Conservation (phyloP, 2,113 vertebrate genomes). For the Tangachromis dhanisi region DNA sequence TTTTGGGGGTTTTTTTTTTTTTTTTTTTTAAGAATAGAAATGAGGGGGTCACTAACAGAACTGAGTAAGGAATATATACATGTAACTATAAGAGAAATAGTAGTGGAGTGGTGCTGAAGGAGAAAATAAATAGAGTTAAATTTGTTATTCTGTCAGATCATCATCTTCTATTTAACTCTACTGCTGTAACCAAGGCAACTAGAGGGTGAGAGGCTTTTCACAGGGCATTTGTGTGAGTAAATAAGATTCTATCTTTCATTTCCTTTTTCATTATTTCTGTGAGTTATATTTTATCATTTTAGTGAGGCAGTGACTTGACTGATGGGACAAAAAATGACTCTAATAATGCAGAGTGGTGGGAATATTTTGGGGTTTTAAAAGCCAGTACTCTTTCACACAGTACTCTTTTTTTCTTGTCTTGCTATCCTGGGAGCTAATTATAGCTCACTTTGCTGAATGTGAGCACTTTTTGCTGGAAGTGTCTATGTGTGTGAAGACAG, state of each 20-base stretch:
- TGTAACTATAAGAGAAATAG: not conserved
- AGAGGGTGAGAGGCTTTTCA: not conserved
- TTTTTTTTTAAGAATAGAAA: not conserved
- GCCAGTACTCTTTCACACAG: not conserved
- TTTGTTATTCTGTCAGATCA: conserved; percentile 56
- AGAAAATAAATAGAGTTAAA: not conserved
- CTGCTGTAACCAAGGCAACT: conserved; percentile 58
- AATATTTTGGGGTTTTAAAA: not conserved
- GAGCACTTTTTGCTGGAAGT: not conserved
- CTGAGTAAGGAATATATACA: not conserved
- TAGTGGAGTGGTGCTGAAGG: not conserved
- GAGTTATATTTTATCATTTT: not conserved
- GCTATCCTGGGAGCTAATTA: conserved; percentile 24
- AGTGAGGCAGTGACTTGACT: not conserved
- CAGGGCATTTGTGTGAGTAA: not conserved
- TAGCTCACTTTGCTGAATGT: conserved; percentile 12
- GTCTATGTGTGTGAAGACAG: not conserved
- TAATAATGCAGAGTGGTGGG: not conserved
- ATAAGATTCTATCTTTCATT: not conserved
- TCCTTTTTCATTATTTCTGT: not conserved
- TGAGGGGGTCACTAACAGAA: not conserved
- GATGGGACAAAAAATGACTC: not conserved
- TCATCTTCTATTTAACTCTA: conserved; percentile 6
- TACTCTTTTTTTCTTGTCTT: not conserved
- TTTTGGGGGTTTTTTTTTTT: rapidly evolving